Percentiles rank a stretch among this genome's conserved stretches.
Conservation (phyloP, 2,797 vertebrate species). For the Macroramphosus scolopax region DNA sequence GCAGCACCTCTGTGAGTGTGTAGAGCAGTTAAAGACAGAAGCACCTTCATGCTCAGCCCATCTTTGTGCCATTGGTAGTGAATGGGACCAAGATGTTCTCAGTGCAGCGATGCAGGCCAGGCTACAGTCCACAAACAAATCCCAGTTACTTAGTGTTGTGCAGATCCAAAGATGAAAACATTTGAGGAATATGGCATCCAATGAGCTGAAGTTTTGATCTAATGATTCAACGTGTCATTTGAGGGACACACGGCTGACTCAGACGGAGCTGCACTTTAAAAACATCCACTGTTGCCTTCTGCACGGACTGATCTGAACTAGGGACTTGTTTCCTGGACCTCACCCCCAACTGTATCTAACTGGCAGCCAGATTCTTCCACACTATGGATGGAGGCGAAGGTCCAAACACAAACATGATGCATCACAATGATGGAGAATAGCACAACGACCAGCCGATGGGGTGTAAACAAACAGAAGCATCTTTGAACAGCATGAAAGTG, state of each 20-base stretch:
- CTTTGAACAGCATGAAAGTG: constrained; percentile 13
- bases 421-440: constrained; percentile 29
- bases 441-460: constrained; percentile 7
- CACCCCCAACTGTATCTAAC: no score
- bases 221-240: background rate
- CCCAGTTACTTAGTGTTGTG: constrained; percentile 16
- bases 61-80: constrained; percentile 27
- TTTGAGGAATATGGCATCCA: constrained; percentile 27
- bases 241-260: constrained; percentile 1
- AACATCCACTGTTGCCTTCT: constrained; percentile 14
- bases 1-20: constrained; percentile 38
- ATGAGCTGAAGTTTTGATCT: constrained; percentile 3
- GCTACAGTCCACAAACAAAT: constrained; percentile 52
- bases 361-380: constrained; percentile 20
- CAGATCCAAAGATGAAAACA: background rate
- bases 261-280: constrained; percentile 17
- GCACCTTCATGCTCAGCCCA: constrained; percentile 29
- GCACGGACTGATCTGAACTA: constrained; percentile 9
- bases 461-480: constrained; percentile 28
- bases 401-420: constrained; percentile 43
- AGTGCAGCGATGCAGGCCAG: constrained; percentile 8
- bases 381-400: constrained; percentile 32
- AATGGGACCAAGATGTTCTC: constrained; percentile 27
- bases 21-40: constrained; percentile 21
- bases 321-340: constrained; percentile 54